Base-by-base conservation (phyloP, 2,113 vertebrate species). In the Xenus cinereus region DNA sequence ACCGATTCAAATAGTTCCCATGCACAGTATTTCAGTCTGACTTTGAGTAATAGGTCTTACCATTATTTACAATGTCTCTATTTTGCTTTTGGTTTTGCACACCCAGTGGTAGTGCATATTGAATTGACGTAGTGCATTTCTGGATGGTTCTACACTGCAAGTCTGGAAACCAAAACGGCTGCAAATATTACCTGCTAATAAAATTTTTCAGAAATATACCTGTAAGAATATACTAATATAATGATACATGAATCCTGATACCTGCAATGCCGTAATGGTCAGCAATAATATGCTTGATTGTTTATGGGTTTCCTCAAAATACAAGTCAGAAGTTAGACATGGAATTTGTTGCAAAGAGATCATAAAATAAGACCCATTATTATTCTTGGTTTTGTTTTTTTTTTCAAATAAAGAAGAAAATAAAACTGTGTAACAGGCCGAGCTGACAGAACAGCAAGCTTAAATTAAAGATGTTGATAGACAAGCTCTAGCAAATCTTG, bases 401-500 rank as follows among this genome's bases (percentile, higher is more conserved):
- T 75, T 24, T 24, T 2, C 17, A 78, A 79, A 66, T 24, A 59
- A 78, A 83, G 14, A 50, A 80, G 28, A 94, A 89, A 84, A 48
- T 10, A 87, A 81, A 32, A 14, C 69, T 87, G 28, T 14, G 12
- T 78, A 87, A 64, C 24, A 95, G 14, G n/a, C 39, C 82, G 62
- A 93, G 59, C 62, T 79, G 50, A 76, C 60, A 23, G n/a, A 62
- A 89, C 35, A 75, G 41, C 21, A 79, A 93, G 87, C 81, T 93
- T 95, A 67, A 95, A n/a, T 83, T 89, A 57, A 95, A 76, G 35
- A 93, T n/a, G 66, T 60, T 82, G 57, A 69, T 21, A 89, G 69
- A 93, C 21, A 82, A 93, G 89, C 91, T 92, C 73, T 64, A 95
- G 87, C 35, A 96, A 97, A 97, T 97, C 95, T 93, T 89, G 56